Conservation (phyloP, 2,113 vertebrate genomes). For the Poeciliopsis occidentalis region DNA sequence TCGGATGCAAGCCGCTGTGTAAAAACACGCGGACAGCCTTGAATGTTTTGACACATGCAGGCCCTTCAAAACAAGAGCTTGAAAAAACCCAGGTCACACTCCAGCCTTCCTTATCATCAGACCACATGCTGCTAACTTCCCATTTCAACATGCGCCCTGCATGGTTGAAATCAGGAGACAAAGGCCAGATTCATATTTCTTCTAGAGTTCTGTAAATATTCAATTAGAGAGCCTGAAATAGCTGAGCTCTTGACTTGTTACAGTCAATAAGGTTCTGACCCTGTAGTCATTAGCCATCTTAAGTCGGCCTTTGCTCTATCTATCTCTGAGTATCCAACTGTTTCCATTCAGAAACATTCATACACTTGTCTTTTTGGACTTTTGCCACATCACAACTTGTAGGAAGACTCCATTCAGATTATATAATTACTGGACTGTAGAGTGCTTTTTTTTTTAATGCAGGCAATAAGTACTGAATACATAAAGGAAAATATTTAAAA, state of each 20-base stretch:
- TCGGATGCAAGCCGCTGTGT: background rate
- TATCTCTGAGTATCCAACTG: conserved; percentile 8
- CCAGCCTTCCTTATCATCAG: conserved; percentile 31
- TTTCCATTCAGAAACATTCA: conserved; percentile 42
- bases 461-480: background rate
- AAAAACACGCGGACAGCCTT: background rate
- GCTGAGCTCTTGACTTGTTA: conserved; percentile 26
- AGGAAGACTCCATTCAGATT: background rate
- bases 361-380: conserved; percentile 45
- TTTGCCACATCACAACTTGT: conserved; percentile 32
- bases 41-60: background rate
- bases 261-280: conserved; percentile 69
- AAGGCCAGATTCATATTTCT: conserved; percentile 71
- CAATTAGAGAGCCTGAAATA: conserved; percentile 68
- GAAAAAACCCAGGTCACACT: conserved; percentile 27
- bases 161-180: conserved; percentile 55
- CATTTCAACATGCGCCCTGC: conserved; percentile 60
- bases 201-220: conserved; percentile 76
- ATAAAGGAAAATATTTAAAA: background rate
- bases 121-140: conserved; percentile 50
- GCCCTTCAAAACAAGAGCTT: conserved; percentile 25
- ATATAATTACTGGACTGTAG: background rate
- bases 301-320: conserved; percentile 72
- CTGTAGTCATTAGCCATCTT: conserved; percentile 79
- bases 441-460: background rate